Base-by-base conservation (phyloP, 1,140 invertebrate genomes). In the Rhyacophila brunnea region DNA sequence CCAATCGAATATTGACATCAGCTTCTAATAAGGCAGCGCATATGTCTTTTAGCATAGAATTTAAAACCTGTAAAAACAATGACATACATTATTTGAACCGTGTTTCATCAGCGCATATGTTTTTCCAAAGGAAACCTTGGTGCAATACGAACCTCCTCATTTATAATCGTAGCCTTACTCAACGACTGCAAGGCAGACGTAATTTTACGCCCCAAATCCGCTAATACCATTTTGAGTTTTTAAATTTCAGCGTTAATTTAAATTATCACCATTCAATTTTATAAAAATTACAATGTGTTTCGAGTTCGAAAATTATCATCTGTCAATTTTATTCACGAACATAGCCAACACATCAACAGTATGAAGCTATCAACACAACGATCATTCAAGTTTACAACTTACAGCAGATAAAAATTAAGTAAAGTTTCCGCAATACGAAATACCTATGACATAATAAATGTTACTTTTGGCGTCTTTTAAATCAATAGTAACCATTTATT, bases 41-140 rank as follows among this genome's bases (percentile, higher is more conserved):
- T 71, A 99, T 96, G 75, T 99, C 96, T 79, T 99, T 99, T 17
- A 99, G 88, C 94, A 99, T 98, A 79, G 93, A 91, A 90, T 98
- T 96, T 47, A 99, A 82, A 59, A 98, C 96, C 90, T 95, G 71
- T 59, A 79, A 73, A 60, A 60, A 54, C 10, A 45, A 45, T 15
- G 10, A 15, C 13, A 45, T 55, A 64, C 62, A 64, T 48, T 11
- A 51, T 40, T 48, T 34, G 38, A 58, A 45, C 11, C 10, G 14
- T 35, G 34, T n/a, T 46, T 57, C 36, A 60, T 15, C 4, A 36
- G 67, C 67, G 70, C 65, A 65, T 74, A 66, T 63, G 61, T 43
- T 36, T 54, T 54, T 11, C 43, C 18, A n/a, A 34, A 52, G 34
- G 6, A 32, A 45, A 44, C 11, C 32, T 36, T 32, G 34, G 13